A percentile compares a stretch with the other conserved stretches of the same genome.
Conservation (phyloP, 37 sponge, comb jelly and placozoan species). For the Hexactinellida sp. region DNA sequence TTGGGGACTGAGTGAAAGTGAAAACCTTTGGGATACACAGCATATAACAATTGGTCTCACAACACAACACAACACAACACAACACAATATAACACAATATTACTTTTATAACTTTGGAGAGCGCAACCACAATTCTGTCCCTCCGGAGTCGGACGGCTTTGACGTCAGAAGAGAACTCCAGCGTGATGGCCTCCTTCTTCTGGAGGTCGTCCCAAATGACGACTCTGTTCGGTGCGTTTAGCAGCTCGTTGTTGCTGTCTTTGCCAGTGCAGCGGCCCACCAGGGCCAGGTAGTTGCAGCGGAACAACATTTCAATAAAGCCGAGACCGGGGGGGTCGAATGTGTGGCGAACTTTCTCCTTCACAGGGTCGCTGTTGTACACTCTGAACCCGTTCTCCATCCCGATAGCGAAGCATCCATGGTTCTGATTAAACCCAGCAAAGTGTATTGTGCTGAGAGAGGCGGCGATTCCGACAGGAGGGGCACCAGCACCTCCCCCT, state of each 20-base stretch:
- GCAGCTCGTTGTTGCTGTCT: neutral
- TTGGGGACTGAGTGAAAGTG: conserved; percentile 73
- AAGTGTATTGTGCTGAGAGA: neutral
- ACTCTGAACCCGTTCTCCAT: conserved; percentile 95
- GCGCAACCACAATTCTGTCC: conserved; percentile 44
- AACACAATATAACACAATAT: neutral
- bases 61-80: neutral
- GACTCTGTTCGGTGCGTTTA: conserved; percentile 30
- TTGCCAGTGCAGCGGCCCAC: conserved; percentile 62
- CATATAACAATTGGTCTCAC: neutral
- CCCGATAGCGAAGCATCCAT: conserved; percentile 89
- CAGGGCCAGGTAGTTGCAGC: conserved; percentile 88
- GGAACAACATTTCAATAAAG: conserved; percentile 84
- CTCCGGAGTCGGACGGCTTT: conserved; percentile 61
- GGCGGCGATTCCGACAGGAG: neutral
- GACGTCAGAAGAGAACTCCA: conserved; percentile 64
- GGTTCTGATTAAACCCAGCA: conserved; percentile 12
- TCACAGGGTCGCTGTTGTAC: conserved; percentile 86
- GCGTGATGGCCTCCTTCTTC: conserved; percentile 60
- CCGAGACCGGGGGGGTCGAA: conserved; percentile 77
- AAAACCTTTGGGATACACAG: conserved; percentile 33
- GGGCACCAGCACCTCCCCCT: neutral
- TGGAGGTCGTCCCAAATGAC: conserved; percentile 90
- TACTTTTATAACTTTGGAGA: conserved; percentile 13
- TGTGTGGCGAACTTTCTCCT: conserved; percentile 90